Evolutionary conservation across 2,797 vertebrate genomes (phyloP).

Genomic region (Sebastes vulpes): DNA sequence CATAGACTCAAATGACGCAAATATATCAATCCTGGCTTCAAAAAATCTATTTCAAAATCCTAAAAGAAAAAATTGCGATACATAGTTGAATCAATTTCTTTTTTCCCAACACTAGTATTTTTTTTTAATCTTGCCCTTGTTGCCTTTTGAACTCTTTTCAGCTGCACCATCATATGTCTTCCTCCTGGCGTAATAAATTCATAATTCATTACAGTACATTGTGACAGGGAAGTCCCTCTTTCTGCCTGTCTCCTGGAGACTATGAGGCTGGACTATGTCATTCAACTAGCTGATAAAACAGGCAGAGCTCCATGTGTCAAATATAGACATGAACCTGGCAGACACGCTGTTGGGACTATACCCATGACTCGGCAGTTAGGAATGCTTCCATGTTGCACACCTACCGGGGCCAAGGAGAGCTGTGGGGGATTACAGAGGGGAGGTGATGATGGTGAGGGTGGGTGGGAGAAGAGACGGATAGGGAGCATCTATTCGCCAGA

Average conservation of each 20-base stretch:
- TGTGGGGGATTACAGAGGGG: constrained; percentile 25
- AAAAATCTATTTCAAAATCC: too few relatives aligned
- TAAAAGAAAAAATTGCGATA: too few relatives aligned
- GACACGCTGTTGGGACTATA: constrained; percentile 49
- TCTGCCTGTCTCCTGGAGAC: constrained; percentile 59
- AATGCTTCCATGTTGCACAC: constrained; percentile 61
- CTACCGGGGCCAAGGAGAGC: constrained; percentile 43
- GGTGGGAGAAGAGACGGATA: not conserved
- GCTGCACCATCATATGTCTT: not conserved
- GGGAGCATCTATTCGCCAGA: constrained; percentile 21
- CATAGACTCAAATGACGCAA: too few relatives aligned
- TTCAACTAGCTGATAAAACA: constrained; percentile 58
- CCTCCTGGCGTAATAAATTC: not conserved
- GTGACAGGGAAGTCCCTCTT: constrained; percentile 35
- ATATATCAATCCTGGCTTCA: too few relatives aligned
- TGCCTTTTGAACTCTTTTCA: not conserved
- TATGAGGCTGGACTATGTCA: constrained; percentile 57
- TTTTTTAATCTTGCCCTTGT: not conserved
- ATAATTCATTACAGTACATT: not conserved
- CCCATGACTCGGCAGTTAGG: constrained; percentile 65
- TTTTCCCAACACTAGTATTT: too few relatives aligned
- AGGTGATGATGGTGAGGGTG: not conserved
- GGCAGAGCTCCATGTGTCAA: constrained; percentile 58
- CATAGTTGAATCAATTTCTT: too few relatives aligned
- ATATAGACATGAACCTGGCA: constrained; percentile 71